Evolutionary conservation across 2,113 vertebrate genomes (phyloP), one percentile per base, ranked within the genome.

Genomic region (Peucedramus taeniatus): DNA sequence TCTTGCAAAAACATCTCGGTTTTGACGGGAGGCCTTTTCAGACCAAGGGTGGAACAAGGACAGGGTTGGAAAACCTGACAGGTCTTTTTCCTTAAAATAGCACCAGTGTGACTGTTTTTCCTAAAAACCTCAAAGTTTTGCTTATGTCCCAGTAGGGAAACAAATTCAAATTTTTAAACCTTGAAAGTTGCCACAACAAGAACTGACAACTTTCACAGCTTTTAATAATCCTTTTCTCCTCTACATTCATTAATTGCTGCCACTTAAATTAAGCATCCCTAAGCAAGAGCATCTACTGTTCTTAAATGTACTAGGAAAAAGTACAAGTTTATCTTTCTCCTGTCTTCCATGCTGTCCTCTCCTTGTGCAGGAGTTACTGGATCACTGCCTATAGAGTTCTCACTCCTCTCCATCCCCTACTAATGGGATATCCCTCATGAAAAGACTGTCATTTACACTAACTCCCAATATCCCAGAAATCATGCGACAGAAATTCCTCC

Each of bases 11-110:
- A 27, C 27, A 71, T 35, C 42, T 39, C 33, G 4, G 44, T 64
- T 84, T 30, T 59, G 61, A 89, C 18, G 3, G 37, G 40, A 89
- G 16, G 44, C 20, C 37, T 76, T 89, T 88, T 76, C 77, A 56
- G 81, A 84, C 30, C 83, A 50, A 81, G 50, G 51, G 68, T 85
- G 42, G 63, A 57, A 90, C 59, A 83, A 83, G 78, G 87, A 84
- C 81, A 70, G n/a, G 53, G 21, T 39, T 13, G 13, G 64, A 87
- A 87, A 83, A 81, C n/a, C 69, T 66, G 30, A 37, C 68, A 60
- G 40, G 24, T 71, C 30, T 64, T 79, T 74, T 28, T 81, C 56
- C 30, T 70, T 66, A 59, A 61, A 86, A 54, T 21, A 65, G 35
- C 70, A 80, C 66, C n/a, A 30, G 13, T 7, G 19, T 30, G 24